These are phyloP conservation scores for Panagrolaimus sp. DNA, from an alignment of 1,140 invertebrate species.

Conservation along the genomic window DNA sequence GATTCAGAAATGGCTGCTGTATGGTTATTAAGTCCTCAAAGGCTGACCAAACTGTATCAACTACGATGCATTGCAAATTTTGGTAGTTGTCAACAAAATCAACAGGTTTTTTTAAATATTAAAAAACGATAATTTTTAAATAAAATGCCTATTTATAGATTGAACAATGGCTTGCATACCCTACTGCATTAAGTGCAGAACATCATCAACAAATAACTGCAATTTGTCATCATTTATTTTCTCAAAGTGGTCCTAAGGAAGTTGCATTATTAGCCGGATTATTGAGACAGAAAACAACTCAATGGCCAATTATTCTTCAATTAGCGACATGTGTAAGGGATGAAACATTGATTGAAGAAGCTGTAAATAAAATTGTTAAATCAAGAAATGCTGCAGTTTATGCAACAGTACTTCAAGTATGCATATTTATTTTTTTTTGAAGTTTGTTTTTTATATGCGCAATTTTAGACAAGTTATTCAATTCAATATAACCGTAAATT, in stretches of 20 bases:
- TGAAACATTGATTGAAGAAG: conserved; percentile 42
- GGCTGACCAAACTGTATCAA: conserved; percentile 56
- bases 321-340: conserved; percentile 55
- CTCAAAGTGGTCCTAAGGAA: conserved; percentile 44
- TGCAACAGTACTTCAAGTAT: conserved; percentile 47
- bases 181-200: conserved; percentile 47
- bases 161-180: conserved; percentile 44
- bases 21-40: conserved; percentile 51
- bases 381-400: conserved; percentile 56
- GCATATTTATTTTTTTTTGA: conserved; percentile 16
- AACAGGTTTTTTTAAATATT: conserved; percentile 34
- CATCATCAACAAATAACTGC: conserved; percentile 58
- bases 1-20: conserved; percentile 53
- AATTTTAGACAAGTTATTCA: conserved; percentile 39
- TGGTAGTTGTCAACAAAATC: conserved; percentile 41
- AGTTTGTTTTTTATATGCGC: conserved; percentile 27
- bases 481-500: conserved; percentile 54
- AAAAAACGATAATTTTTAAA: conserved; percentile 11
- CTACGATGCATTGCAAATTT: conserved; percentile 53
- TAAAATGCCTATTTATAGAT: conserved; percentile 36
- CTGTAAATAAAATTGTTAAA: conserved; percentile 46
- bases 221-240: conserved; percentile 54
- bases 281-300: conserved; percentile 36
- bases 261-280: conserved; percentile 42
- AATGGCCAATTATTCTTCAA: conserved; percentile 51